Evolutionary conservation across 2,888 invertebrate genomes (phyloP), one percentile per base, ranked within the genome.

Genomic region (Entomobrya proxima): DNA sequence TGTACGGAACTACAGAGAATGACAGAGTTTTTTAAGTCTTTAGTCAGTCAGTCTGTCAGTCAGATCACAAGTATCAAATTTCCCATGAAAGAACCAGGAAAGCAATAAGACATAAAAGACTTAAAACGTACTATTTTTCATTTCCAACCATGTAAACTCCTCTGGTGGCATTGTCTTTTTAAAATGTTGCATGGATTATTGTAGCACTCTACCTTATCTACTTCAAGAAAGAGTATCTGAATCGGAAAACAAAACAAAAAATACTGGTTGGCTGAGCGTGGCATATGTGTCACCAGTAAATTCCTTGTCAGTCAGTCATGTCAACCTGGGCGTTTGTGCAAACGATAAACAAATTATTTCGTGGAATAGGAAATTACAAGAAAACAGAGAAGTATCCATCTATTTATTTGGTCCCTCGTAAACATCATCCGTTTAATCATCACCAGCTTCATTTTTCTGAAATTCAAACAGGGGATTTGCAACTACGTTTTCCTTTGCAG

Each of bases 1-100:
- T n/a, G n/a, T n/a, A n/a, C n/a, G n/a, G n/a, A n/a, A n/a, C n/a
- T n/a, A n/a, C n/a, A n/a, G n/a, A n/a, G n/a, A n/a, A n/a, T n/a
- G n/a, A n/a, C n/a, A n/a, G n/a, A n/a, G n/a, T n/a, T n/a, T n/a
- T n/a, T n/a, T n/a, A n/a, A n/a, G n/a, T n/a, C n/a, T n/a, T n/a
- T 21, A 64, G n/a, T 64, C 61, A 64, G 61, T 64, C 61, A 64
- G 35, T 64, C 18, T 64, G 61, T 35, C 61, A 64, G 35, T 64
- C 61, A 64, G 61, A 64, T 32, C 35, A 18, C 35, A 35, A 64
- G 35, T 64, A 64, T 64, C 61, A 18, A 11, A 64, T 64, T 64
- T 64, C 61, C 61, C 61, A 64, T 18, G 61, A 64, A 58, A 15
- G n/a, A 27, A 58, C 7, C 30, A 58, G 30, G 30, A 30, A 30